Evolutionary conservation across 2,113 vertebrate species (phyloP).

Genomic region (Dasyprocta punctata): DNA sequence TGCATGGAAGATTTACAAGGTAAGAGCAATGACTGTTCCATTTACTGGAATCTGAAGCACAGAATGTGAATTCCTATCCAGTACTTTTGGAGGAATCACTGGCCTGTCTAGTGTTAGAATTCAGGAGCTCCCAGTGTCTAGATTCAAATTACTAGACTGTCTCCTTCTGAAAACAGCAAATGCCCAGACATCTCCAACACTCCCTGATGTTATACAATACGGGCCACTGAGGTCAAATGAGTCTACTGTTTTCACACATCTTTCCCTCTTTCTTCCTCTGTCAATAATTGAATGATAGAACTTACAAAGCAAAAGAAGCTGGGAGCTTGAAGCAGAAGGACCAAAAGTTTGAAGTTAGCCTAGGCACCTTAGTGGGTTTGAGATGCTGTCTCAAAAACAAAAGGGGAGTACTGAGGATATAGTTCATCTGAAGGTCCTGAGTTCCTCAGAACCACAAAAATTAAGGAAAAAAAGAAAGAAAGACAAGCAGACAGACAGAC

Average conservation of each 20-base stretch:
- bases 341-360: not conserved
- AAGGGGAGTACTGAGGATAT: not conserved
- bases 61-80: not conserved
- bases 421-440: not conserved
- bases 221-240: conserved; percentile 60
- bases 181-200: conserved; percentile 54
- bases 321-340: not conserved
- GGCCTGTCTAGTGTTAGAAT: conserved; percentile 33
- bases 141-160: conserved; percentile 74
- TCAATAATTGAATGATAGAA: not conserved
- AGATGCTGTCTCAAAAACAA: not conserved
- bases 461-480: not conserved
- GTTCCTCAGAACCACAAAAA: not conserved
- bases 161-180: conserved; percentile 75
- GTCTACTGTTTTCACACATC: conserved; percentile 42
- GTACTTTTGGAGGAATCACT: not conserved
- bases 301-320: not conserved
- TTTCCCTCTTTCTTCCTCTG: conserved; percentile 28
- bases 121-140: not conserved
- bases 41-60: conserved; percentile 33
- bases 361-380: not conserved
- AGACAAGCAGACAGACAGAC: not conserved
- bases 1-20: not conserved
- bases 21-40: not conserved
- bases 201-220: conserved; percentile 54